phyloP scores from a whole-genome alignment of 1,140 invertebrate species.

The Pachypsylla venusta region DNA sequence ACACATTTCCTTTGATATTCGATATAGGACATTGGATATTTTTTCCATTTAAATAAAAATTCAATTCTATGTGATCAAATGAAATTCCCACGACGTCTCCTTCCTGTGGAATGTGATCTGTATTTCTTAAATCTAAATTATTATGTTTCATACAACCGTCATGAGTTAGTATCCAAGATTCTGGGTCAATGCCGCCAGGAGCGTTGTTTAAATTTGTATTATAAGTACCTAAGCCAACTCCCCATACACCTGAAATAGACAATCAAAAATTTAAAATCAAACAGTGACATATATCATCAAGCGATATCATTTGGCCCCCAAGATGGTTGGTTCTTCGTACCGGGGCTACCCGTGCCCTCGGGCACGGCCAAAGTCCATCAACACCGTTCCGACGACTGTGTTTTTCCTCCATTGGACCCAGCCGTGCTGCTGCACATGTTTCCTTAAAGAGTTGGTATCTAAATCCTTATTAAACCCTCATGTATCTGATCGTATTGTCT shows the following conservation, averaged over 20 bases:
- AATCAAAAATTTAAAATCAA: neutral
- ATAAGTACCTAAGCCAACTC: constrained; percentile 77
- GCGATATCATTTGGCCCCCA: too few relatives aligned
- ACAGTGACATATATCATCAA: neutral
- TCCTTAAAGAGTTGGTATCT: too few relatives aligned
- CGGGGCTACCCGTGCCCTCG: too few relatives aligned
- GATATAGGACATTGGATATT: constrained; percentile 67
- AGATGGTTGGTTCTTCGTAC: too few relatives aligned
- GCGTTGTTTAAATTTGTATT: constrained; percentile 72
- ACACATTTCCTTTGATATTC: constrained; percentile 80
- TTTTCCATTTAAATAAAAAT: constrained; percentile 89
- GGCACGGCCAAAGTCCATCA: too few relatives aligned
- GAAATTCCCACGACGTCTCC: constrained; percentile 89
- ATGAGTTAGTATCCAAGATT: constrained; percentile 86
- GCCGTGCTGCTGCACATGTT: too few relatives aligned
- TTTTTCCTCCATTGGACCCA: too few relatives aligned
- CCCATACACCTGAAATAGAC: constrained; percentile 54
- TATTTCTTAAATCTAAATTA: constrained; percentile 57
- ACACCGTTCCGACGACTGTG: too few relatives aligned
- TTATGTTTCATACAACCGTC: constrained; percentile 77
- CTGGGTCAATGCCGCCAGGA: constrained; percentile 66
- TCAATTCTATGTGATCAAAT: constrained; percentile 93
- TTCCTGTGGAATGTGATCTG: constrained; percentile 56
- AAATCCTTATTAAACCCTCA: too few relatives aligned
- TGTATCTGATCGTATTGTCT: too few relatives aligned